Conservation (phyloP, 1,140 invertebrate genomes). For the Cydia amplana region DNA sequence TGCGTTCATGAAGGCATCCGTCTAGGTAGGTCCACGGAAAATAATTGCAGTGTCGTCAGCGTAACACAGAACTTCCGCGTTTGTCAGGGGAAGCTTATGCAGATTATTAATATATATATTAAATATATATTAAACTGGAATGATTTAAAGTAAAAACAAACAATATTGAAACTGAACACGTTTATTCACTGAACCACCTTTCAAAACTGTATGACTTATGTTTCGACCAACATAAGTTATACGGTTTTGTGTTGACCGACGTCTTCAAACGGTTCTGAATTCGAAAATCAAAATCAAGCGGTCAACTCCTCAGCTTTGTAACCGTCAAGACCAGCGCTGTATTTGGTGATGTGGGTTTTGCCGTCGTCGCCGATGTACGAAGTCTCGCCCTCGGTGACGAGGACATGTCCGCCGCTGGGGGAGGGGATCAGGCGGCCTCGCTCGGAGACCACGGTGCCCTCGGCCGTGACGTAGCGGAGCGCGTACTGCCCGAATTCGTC, state of each 20-base stretch:
- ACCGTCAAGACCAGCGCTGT: slow-evolving; percentile 64
- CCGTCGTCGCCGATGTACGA: slow-evolving; percentile 62
- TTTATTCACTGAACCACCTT: background rate
- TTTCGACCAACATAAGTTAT: too few relatives aligned
- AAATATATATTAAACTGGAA: too few relatives aligned
- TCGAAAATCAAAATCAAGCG: background rate
- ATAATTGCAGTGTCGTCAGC: too few relatives aligned
- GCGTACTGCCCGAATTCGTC: slow-evolving; percentile 69
- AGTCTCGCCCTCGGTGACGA: slow-evolving; percentile 59
- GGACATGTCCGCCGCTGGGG: slow-evolving; percentile 53
- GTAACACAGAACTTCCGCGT: too few relatives aligned
- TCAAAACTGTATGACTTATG: too few relatives aligned
- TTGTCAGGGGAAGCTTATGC: too few relatives aligned
- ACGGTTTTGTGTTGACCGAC: too few relatives aligned
- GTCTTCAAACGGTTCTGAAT: background rate
- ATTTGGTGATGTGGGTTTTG: slow-evolving; percentile 61
- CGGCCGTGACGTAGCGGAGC: slow-evolving; percentile 64
- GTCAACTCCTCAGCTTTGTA: slow-evolving; percentile 47
- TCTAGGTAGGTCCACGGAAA: too few relatives aligned
- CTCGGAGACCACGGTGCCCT: slow-evolving; percentile 64
- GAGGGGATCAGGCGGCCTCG: slow-evolving; percentile 59
- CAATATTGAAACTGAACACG: background rate
- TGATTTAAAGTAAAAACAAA: background rate
- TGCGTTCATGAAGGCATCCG: too few relatives aligned
- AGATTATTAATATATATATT: too few relatives aligned